A percentile compares a stretch with the other conserved stretches of the same genome.
These are phyloP conservation scores for Microtus pennsylvanicus DNA, from an alignment of 2,113 vertebrate genomes.

Conservation along the genomic window DNA sequence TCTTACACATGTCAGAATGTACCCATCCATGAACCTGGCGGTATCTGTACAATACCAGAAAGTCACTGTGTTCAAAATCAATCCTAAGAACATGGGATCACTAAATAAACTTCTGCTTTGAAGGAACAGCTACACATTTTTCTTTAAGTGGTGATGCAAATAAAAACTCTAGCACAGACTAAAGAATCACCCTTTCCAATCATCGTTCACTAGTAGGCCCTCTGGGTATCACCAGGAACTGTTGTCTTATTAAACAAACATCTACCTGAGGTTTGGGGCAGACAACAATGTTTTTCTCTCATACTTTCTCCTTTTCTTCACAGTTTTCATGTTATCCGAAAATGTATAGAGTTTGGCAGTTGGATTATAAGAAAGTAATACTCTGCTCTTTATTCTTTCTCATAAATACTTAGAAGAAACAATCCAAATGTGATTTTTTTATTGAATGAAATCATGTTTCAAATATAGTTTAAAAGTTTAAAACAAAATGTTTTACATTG, in stretches of 20 bases:
- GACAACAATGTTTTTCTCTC: background rate
- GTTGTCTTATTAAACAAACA: background rate
- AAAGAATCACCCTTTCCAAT: conserved; percentile 6
- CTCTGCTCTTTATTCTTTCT: conserved; percentile 10
- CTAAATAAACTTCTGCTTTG: background rate
- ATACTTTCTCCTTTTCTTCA: background rate
- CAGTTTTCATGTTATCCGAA: conserved; percentile 20
- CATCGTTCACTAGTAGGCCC: background rate
- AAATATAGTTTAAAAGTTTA: conserved; percentile 50
- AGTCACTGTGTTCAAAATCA: conserved; percentile 1
- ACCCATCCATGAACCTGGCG: background rate
- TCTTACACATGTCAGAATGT: background rate
- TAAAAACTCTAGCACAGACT: background rate
- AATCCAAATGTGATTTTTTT: background rate
- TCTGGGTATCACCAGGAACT: background rate
- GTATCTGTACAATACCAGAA: background rate
- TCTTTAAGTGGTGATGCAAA: background rate
- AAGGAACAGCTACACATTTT: background rate
- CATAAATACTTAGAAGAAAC: background rate
- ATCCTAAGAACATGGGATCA: conserved; percentile 40
- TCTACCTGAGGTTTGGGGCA: background rate
- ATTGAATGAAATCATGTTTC: background rate
- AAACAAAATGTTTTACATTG: background rate
- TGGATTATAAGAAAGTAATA: conserved; percentile 29
- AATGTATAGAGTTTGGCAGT: background rate